phyloP scores from a whole-genome alignment of 37 sponge, comb jelly and placozoan genomes.

The Cliona cf. orientalis region DNA sequence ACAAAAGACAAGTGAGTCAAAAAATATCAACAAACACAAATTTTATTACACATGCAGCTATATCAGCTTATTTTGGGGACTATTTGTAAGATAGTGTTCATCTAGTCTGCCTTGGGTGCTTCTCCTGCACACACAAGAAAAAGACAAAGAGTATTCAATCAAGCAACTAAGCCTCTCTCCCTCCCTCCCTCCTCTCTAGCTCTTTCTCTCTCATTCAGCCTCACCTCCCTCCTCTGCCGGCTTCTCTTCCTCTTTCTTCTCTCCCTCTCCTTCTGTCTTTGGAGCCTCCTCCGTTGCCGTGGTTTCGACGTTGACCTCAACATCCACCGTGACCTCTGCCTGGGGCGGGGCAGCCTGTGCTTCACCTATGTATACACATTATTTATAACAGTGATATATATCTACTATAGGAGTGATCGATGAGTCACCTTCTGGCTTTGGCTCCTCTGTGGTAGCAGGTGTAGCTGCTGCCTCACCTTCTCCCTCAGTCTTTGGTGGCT shows the following conservation, averaged over 20 bases:
- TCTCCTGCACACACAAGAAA: background rate
- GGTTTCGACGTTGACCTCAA: background rate
- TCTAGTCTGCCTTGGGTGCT: too few species aligned
- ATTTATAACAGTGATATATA: background rate
- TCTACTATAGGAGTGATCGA: background rate
- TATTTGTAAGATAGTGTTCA: too few species aligned
- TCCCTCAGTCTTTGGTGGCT: conserved; percentile 1
- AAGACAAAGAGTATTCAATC: background rate
- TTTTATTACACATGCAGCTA: background rate
- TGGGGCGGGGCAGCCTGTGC: background rate
- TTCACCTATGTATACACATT: conserved; percentile 8
- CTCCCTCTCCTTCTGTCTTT: background rate
- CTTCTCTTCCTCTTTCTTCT: conserved; percentile 14
- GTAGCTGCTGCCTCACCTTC: background rate
- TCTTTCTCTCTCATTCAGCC: background rate
- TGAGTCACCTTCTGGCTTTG: conserved; percentile 24
- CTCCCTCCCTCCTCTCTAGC: background rate
- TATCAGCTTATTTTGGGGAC: background rate
- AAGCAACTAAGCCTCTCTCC: background rate
- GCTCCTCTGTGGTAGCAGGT: conserved; percentile 10
- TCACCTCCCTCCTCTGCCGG: conserved; percentile 14
- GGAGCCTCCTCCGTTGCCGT: background rate
- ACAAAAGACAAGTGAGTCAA: conserved; percentile 1
- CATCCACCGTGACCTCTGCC: background rate
- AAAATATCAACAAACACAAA: background rate